Percentiles rank a stretch among this genome's conserved stretches.
These are phyloP conservation scores for Drosophila nr. fundita DNA, from an alignment of 2,888 invertebrate species.

Conservation along the genomic window DNA sequence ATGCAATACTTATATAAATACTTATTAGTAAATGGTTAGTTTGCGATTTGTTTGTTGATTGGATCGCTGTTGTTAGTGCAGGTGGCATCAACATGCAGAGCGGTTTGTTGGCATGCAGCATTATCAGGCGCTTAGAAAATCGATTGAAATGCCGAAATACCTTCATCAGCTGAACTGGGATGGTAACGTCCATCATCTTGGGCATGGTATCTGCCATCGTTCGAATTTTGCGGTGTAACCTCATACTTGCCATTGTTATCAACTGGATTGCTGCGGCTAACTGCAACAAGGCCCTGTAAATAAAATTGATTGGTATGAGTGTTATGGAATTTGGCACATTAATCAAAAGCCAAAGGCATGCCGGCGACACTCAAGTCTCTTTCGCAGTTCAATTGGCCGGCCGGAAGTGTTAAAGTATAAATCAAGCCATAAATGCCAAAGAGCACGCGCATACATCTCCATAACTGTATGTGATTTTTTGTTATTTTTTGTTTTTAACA, in stretches of 20 bases:
- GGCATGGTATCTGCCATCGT: slow-evolving; percentile 79
- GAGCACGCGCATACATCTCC: slow-evolving; percentile 28
- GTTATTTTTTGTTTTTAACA: slow-evolving; percentile 10
- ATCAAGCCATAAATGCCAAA: slow-evolving; percentile 42
- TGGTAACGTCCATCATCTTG: slow-evolving; percentile 78
- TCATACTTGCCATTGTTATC: slow-evolving; percentile 82
- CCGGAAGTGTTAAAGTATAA: slow-evolving; percentile 45
- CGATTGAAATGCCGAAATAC: slow-evolving; percentile 72
- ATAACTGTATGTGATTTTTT: slow-evolving; percentile 21
- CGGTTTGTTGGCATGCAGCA: slow-evolving; percentile 35
- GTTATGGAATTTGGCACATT: slow-evolving; percentile 27
- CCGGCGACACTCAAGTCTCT: slow-evolving; percentile 11
- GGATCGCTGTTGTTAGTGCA: slow-evolving; percentile 37
- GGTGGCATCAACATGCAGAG: slow-evolving; percentile 49
- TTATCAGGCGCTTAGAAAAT: slow-evolving; percentile 23
- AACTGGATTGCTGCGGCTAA: slow-evolving; percentile 73
- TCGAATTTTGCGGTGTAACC: slow-evolving; percentile 67
- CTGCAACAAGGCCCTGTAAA: slow-evolving; percentile 74
- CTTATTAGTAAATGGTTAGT: slow-evolving; percentile 26
- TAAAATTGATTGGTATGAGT: neutral
- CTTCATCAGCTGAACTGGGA: slow-evolving; percentile 73
- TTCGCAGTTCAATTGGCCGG: slow-evolving; percentile 42
- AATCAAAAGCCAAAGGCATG: slow-evolving; percentile 4
- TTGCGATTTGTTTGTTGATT: slow-evolving; percentile 13
- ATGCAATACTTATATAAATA: slow-evolving; percentile 23